Evolutionary conservation across 1,140 invertebrate genomes (phyloP), one percentile per base, ranked within the genome.

Genomic region (Zophobas atratus): DNA sequence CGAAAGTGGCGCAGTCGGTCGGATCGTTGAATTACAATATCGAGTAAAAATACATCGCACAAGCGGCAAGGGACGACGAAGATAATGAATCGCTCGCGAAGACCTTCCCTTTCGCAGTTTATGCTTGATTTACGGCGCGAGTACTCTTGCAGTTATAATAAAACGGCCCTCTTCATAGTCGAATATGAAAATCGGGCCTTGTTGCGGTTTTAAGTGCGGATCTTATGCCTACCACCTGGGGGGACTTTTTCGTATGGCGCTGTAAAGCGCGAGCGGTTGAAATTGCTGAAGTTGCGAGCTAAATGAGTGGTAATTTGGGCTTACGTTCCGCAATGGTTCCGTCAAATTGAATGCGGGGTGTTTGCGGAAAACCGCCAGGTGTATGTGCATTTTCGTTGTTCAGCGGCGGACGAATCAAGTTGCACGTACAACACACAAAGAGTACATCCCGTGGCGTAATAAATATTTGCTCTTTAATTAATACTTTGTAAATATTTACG

Each of bases 391-490:
- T 67, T 67, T 60, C 2, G 36, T 39, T 33, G 56, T 34, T 39
- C 56, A 36, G 56, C 33, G 6, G 36, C 60, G 39, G 32, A 32
- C 39, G 39, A 67, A 67, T 67, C 6, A 43, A 67, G 60, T 41
- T 32, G 60, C 38, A 67, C 8, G 55, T 43, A 67, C 39, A 43
- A 32, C 56, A 8, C 36, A 32, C 38, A 63, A 39, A 51, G 49
- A 20, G 20, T 6, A 51, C 49, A 51, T 51, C 49, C 49, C 3
- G 49, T 46, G n/a, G 49, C 57, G 36, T 34, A 46, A 38, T 67
- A 67, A 67, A 67, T 67, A 67, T 43, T 67, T 67, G 60, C 60
- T 67, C 8, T 67, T 67, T 67, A 67, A 67, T 67, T 67, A 67
- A 67, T 67, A 67, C 60, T 67, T 67, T 41, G 60, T 67, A 67